Base-by-base conservation (phyloP, 2,797 vertebrate genomes). In the Gallirallus australis region DNA sequence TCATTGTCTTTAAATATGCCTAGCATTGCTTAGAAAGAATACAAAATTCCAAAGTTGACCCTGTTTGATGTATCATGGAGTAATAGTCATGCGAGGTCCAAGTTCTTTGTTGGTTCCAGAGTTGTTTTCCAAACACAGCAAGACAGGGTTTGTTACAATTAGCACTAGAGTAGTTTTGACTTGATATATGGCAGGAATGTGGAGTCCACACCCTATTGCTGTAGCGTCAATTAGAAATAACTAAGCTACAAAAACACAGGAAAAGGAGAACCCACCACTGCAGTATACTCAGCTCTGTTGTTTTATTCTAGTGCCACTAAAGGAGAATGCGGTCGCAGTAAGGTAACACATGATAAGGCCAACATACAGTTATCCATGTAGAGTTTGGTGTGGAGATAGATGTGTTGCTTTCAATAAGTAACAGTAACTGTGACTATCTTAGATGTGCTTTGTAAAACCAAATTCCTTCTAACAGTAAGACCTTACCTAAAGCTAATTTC, bases 81-180 rank as follows among this genome's bases (percentile, higher is more conserved):
- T n/a, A n/a, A 10, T 48, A 42, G 18, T 57, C 12, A 18, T 11
- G 20, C 50, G 23, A 65, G 2, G 14, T 75, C 16, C 0, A 1
- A 53, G 25, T 15, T 33, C 84, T 69, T 70, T 79, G 11, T 66
- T 77, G 13, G 48, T 83, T 71, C 11, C 13, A 68, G 13, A 19
- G 10, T 20, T 70, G 4, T 80, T 89, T 86, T 73, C 75, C 48
- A 82, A 66, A 61, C 20, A 17, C 1, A 4, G 16, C 10, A 57
- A 72, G 52, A 23, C 11, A 54, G 28, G 14, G 25, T 63, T 39
- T 82, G 10, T 33, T 82, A 1, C 40, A 28, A 24, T 52, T 78
- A 84, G 45, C 12, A 25, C 16, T 7, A 33, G 12, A 30, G 24
- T 68, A 25, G 15, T 71, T 81, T 56, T 84, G 30, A 61, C 20